Percentiles rank a stretch among this genome's conserved stretches.
These are phyloP conservation scores for Sympetrum striolatum DNA, from an alignment of 2,888 invertebrate genomes.

Conservation along the genomic window DNA sequence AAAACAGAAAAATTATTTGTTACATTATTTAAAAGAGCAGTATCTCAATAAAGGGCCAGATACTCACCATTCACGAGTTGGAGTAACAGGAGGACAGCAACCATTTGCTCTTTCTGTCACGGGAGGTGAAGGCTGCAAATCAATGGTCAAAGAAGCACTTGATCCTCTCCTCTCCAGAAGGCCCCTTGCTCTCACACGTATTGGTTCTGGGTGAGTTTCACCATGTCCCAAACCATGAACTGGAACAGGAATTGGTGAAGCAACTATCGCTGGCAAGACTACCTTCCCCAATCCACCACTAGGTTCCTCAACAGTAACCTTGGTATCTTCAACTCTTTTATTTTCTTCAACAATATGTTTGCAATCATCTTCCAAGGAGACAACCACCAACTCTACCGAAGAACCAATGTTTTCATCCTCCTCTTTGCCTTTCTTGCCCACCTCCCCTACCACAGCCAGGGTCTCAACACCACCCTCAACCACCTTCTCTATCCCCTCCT, in stretches of 20 bases:
- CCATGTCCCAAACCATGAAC: background rate
- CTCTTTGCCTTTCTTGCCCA: background rate
- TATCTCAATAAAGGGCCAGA: no score
- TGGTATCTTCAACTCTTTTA: background rate
- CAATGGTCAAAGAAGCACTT: conserved; percentile 87
- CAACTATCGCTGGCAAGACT: conserved; percentile 2
- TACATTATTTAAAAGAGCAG: no score
- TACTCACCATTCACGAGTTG: conserved; percentile 64
- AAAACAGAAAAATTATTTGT: no score
- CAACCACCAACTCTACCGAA: conserved; percentile 5
- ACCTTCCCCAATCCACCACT: background rate
- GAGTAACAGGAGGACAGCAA: conserved; percentile 60
- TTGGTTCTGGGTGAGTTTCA: conserved; percentile 57
- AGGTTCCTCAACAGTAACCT: conserved; percentile 4
- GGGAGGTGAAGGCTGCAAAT: conserved; percentile 70
- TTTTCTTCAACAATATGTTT: background rate
- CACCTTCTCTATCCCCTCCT: conserved; percentile 23
- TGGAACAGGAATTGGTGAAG: background rate
- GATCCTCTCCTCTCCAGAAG: conserved; percentile 86
- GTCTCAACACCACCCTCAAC: conserved; percentile 17
- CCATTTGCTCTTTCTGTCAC: conserved; percentile 55
- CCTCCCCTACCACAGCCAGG: conserved; percentile 5
- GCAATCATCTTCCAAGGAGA: background rate
- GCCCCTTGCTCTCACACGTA: conserved; percentile 68
- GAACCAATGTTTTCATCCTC: background rate